Conservation (phyloP, 2,113 vertebrate genomes). For the Clarias macrocephalus region DNA sequence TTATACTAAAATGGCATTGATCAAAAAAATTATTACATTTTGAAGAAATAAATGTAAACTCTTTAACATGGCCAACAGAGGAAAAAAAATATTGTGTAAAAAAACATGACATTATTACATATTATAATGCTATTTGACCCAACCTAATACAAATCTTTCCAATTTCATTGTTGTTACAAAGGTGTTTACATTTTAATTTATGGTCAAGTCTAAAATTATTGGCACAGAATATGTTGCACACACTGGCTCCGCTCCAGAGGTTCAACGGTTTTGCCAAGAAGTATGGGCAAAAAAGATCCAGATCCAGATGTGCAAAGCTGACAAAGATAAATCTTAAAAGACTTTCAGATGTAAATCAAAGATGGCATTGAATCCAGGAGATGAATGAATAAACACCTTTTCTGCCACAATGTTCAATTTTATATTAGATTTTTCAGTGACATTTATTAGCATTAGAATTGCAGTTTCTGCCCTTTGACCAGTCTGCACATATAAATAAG, state of each 20-base stretch:
- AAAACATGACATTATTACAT: neutral
- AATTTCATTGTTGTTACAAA: neutral
- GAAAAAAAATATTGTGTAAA: neutral
- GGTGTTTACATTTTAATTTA: neutral
- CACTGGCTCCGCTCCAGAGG: neutral
- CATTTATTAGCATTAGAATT: neutral
- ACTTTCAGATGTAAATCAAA: neutral
- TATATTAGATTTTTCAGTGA: neutral
- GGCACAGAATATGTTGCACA: neutral
- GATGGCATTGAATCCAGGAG: no score
- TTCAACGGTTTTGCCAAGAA: neutral
- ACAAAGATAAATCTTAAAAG: neutral
- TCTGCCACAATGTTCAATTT: neutral
- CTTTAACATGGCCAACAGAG: neutral
- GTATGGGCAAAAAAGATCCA: neutral
- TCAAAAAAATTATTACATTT: neutral
- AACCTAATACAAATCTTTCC: neutral
- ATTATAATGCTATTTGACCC: neutral
- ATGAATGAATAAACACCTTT: neutral
- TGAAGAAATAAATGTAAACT: neutral
- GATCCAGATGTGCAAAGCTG: conserved; percentile 12
- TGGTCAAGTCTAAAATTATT: neutral
- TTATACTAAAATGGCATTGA: neutral
- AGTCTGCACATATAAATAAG: neutral
- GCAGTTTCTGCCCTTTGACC: neutral